These are phyloP conservation scores for Labeo rohita DNA, from an alignment of 2,113 vertebrate species.

Conservation along the genomic window DNA sequence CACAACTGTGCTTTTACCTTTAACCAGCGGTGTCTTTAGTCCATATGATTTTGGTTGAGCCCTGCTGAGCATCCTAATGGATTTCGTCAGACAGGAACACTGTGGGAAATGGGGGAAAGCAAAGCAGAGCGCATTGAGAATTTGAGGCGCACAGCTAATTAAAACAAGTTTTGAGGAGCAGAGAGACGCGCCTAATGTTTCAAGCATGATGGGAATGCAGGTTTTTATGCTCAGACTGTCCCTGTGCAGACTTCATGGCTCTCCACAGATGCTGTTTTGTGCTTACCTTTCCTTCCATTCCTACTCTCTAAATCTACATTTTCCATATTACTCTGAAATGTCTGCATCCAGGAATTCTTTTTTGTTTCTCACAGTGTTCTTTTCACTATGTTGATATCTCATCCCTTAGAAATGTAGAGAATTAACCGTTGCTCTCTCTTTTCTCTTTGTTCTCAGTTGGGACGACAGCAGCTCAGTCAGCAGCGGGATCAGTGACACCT, in stretches of 20 bases:
- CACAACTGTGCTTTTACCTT: background rate
- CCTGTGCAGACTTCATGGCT: background rate
- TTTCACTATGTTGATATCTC: background rate
- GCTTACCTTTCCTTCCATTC: conserved; percentile 6
- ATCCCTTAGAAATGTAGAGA: background rate
- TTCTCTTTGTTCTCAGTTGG: conserved; percentile 77
- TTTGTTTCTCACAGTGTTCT: background rate
- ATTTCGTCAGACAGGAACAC: conserved; percentile 27
- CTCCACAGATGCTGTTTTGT: background rate
- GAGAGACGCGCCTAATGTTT: conserved; percentile 34
- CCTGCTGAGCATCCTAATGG: conserved; percentile 33
- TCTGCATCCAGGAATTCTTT: background rate
- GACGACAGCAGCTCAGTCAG: conserved; percentile 92
- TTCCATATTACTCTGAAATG: background rate
- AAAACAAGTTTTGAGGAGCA: conserved; percentile 36
- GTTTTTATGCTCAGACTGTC: background rate
- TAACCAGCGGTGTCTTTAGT: conserved; percentile 13
- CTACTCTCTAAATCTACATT: background rate
- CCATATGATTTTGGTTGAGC: conserved; percentile 14
- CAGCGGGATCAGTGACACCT: conserved; percentile 88
- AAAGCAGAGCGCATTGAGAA: background rate
- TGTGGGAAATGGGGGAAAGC: conserved; percentile 5
- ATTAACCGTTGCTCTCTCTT: background rate
- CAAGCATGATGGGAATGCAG: conserved; percentile 54
- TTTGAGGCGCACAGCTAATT: conserved; percentile 33